Percentiles rank a stretch among this genome's conserved stretches.
Evolutionary conservation across 2,888 invertebrate genomes (phyloP).

Genomic region (Ennomos quercinarius): DNA sequence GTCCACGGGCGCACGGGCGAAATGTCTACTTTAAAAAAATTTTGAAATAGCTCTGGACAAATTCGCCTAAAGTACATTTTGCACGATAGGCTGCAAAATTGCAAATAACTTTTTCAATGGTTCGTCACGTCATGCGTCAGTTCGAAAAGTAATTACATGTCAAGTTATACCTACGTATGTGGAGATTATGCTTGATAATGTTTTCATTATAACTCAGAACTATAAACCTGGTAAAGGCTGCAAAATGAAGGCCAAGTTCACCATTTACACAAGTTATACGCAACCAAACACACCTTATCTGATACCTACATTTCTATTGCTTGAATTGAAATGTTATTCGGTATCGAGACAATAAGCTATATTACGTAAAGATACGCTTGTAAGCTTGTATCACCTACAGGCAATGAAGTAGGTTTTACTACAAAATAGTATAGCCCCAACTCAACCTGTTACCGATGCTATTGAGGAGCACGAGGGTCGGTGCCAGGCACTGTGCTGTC

Average conservation of each 20-base stretch:
- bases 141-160: too few species aligned
- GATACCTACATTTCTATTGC: not conserved
- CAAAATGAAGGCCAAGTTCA: slow-evolving; percentile 25
- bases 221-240: not conserved
- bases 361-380: not conserved
- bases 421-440: not conserved
- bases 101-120: too few species aligned
- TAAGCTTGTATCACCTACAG: slow-evolving; percentile 6
- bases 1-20: too few species aligned
- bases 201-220: too few species aligned
- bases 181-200: too few species aligned
- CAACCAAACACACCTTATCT: slow-evolving; percentile 42
- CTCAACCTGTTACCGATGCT: slow-evolving; percentile 10
- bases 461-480: slow-evolving; percentile 15
- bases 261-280: slow-evolving; percentile 2
- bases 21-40: too few species aligned
- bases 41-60: too few species aligned
- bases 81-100: too few species aligned
- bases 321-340: slow-evolving; percentile 27
- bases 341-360: not conserved
- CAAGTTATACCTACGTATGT: too few species aligned
- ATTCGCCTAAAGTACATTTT: too few species aligned
- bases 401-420: not conserved
- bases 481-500: slow-evolving; percentile 34
- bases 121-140: too few species aligned